Evolutionary conservation across 2,888 invertebrate species (phyloP), one percentile per base, ranked within the genome.

Genomic region (Bellardia pandia): DNA sequence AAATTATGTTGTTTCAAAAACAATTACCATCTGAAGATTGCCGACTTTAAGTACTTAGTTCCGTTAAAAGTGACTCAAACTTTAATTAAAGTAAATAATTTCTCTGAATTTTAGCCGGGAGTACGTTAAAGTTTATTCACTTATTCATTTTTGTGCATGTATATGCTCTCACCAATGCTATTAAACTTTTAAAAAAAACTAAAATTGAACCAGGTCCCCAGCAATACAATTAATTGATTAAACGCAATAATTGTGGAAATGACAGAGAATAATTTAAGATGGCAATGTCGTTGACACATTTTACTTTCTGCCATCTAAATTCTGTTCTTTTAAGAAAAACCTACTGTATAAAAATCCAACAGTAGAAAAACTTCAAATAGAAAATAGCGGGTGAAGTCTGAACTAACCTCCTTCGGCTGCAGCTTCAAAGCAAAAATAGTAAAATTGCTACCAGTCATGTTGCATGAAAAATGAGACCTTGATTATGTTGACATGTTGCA

Each of bases 401-500:
- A 1, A 16, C 23, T 58, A 16, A 23, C 37, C 11, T 14, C 14
- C 11, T 30, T 62, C 16, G 37, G 66, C 7, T 51, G 6, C 53
- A 53, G 76, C 48, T 68, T 42, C 33, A 69, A 82, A 60, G 48
- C 2, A 42, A 56, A 56, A 16, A 45, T 11, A 16, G 23, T 14
- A 76, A 66, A 77, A 76, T 30, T 77, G 68, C 76, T 74, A 86
- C 60, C 71, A 77, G 77, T 76, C 71, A 82, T 51, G 71, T 51
- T 23, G 64, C 45, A 86, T 82, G 86, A 86, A 86, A 86, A 86
- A 77, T 86, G 86, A 86, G 77, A 82, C 77, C 82, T 86, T 86
- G 86, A 86, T 82, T 86, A 86, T 77, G 77, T 72, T 77, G 86
- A 86, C 76, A 86, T 72, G 56, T 72, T 76, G 82, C 82, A 81